These are phyloP conservation scores for Apus apus DNA, from an alignment of 2,113 vertebrate genomes.

Conservation along the genomic window DNA sequence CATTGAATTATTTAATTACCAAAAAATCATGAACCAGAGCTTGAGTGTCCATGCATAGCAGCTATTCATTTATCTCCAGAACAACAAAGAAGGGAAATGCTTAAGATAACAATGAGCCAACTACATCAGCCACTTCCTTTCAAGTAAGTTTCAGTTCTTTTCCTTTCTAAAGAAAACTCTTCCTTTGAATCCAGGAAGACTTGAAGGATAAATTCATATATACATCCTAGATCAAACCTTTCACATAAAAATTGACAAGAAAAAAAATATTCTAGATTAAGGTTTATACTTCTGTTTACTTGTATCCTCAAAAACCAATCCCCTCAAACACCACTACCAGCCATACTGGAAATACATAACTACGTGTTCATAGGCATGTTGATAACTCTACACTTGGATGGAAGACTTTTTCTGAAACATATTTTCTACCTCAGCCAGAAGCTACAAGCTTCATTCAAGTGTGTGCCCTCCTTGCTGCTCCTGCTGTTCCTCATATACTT, in stretches of 20 bases:
- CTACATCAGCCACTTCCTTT: conserved; percentile 15
- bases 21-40: neutral
- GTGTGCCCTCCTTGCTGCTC: neutral
- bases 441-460: neutral
- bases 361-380: neutral
- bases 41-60: neutral
- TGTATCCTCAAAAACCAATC: neutral
- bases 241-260: neutral
- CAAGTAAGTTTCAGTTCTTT: conserved; percentile 17
- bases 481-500: neutral
- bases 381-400: neutral
- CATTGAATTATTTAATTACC: neutral
- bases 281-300: neutral
- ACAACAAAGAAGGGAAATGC: conserved; percentile 61
- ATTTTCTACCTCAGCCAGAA: neutral
- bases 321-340: neutral
- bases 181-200: neutral
- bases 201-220: neutral
- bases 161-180: conserved; percentile 12
- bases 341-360: neutral
- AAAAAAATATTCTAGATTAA: neutral
- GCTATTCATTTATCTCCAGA: neutral
- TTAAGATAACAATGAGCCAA: conserved; percentile 27
- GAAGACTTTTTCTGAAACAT: neutral
- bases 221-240: neutral